Conservation (phyloP, 2,888 invertebrate species). For the Notodonta dromedarius region DNA sequence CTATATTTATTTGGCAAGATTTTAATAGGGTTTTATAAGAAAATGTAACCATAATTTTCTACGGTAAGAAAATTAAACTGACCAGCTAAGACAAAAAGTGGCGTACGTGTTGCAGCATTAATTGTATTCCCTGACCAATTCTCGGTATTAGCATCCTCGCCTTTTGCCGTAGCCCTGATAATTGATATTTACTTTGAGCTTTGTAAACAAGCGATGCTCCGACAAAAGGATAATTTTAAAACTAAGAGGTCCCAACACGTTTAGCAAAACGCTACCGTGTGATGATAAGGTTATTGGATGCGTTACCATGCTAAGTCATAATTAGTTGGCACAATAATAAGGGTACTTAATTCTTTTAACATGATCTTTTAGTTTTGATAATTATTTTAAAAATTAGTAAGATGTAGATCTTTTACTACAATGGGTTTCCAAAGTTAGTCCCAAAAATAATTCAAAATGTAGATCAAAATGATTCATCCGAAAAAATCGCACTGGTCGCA, state of each 20-base stretch:
- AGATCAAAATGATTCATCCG: conserved; percentile 26
- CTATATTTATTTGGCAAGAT: too few species aligned
- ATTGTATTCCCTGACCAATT: conserved; percentile 36
- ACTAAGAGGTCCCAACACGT: conserved; percentile 9
- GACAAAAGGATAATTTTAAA: conserved; percentile 24
- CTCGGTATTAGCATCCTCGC: conserved; percentile 37
- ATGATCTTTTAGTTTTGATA: too few species aligned
- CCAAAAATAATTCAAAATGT: too few species aligned
- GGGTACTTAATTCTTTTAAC: too few species aligned
- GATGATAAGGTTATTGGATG: neutral
- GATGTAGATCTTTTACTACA: too few species aligned
- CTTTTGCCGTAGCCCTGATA: conserved; percentile 31
- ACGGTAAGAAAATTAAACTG: neutral
- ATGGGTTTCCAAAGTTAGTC: too few species aligned
- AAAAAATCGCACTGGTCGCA: conserved; percentile 14
- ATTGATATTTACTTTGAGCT: conserved; percentile 42
- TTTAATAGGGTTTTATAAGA: too few species aligned
- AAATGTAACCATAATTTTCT: too few species aligned
- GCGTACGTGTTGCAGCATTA: conserved; percentile 34
- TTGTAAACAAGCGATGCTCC: conserved; percentile 32
- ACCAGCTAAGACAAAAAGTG: conserved; percentile 19
- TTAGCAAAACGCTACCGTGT: conserved; percentile 4
- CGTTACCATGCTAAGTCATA: neutral
- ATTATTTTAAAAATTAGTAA: too few species aligned
- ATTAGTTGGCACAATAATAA: too few species aligned